phyloP scores from a whole-genome alignment of 2,888 invertebrate species.

The Dryomyza anilis region DNA sequence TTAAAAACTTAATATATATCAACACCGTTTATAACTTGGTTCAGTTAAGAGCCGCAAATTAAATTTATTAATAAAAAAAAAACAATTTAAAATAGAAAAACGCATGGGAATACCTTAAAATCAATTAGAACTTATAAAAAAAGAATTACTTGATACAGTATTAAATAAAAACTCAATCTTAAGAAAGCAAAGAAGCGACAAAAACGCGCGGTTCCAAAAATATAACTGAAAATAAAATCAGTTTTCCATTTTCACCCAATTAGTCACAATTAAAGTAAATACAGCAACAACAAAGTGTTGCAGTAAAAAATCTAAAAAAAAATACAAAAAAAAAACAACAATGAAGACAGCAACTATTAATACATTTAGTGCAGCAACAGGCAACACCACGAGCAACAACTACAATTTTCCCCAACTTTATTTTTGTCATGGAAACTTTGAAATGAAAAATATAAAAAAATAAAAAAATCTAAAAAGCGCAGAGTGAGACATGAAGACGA shows the following conservation, averaged over 20 bases:
- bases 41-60: too few species aligned
- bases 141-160: too few species aligned
- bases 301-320: not conserved
- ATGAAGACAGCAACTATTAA: not conserved
- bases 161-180: too few species aligned
- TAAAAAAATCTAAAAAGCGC: not conserved
- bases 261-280: conserved; percentile 26
- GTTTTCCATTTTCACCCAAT: conserved; percentile 16
- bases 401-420: conserved; percentile 18
- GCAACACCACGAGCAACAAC: not conserved
- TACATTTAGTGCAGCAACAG: not conserved
- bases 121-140: too few species aligned
- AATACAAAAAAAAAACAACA: not conserved
- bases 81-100: not conserved
- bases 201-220: not conserved
- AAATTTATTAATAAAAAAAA: not conserved
- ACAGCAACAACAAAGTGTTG: conserved; percentile 3
- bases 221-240: conserved; percentile 2
- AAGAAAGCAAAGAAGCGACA: not conserved
- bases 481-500: conserved; percentile 5
- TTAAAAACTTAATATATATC: too few species aligned
- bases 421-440: conserved; percentile 16
- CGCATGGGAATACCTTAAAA: too few species aligned
- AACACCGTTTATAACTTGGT: too few species aligned
- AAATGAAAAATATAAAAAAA: not conserved